A percentile compares a stretch with the other conserved stretches of the same genome.
These are phyloP conservation scores for Sebastes minor DNA, from an alignment of 2,797 vertebrate genomes.

Conservation along the genomic window DNA sequence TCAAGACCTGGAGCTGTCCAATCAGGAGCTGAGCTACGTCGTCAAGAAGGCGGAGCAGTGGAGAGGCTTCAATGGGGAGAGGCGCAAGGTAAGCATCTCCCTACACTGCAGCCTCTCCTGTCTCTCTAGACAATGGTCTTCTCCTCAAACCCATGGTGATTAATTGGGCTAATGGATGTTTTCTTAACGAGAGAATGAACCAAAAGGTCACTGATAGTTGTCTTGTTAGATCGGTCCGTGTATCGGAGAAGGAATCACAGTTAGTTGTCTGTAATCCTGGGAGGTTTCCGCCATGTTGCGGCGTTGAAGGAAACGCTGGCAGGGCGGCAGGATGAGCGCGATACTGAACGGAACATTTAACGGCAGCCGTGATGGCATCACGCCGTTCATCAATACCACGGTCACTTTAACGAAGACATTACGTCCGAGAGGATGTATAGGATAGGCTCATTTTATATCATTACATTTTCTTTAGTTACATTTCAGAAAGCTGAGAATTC, in stretches of 20 bases:
- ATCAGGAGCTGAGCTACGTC: conserved; percentile 91
- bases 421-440: conserved; percentile 47
- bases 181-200: conserved; percentile 38
- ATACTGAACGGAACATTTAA: neutral
- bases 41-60: conserved; percentile 92
- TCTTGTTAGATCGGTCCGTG: conserved; percentile 55
- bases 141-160: conserved; percentile 33
- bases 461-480: conserved; percentile 83
- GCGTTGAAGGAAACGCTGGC: conserved; percentile 4
- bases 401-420: conserved; percentile 55
- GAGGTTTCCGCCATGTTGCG: conserved; percentile 16
- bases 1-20: conserved; percentile 91
- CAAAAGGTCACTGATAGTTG: conserved; percentile 49
- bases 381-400: conserved; percentile 8
- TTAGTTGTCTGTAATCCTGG: conserved; percentile 5
- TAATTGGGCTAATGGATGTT: conserved; percentile 63
- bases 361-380: conserved; percentile 5
- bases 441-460: conserved; percentile 65
- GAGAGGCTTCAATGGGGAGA: conserved; percentile 91
- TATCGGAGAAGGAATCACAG: conserved; percentile 4
- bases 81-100: conserved; percentile 77
- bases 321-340: neutral
- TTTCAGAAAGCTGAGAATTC: conserved; percentile 81
- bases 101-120: conserved; percentile 15
- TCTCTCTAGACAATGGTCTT: neutral